Conservation (phyloP, 2,797 vertebrate genomes). For the Sebastes taczanowskii region DNA sequence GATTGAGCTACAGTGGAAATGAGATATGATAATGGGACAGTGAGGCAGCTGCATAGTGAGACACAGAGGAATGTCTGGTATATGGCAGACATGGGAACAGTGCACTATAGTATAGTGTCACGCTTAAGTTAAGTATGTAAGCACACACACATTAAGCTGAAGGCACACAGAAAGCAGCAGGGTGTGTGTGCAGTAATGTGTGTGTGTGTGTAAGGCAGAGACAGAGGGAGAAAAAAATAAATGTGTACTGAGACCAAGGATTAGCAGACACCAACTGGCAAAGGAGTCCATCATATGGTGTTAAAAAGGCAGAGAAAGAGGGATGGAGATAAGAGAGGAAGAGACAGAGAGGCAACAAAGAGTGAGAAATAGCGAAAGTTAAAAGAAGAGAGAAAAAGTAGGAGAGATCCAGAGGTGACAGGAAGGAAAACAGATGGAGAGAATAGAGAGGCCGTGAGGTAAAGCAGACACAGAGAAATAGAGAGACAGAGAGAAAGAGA, state of each 20-base stretch:
- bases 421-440: constrained; percentile 55
- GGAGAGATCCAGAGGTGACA: constrained; percentile 40
- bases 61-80: constrained; percentile 33
- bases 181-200: constrained; percentile 6
- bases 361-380: background rate
- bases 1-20: background rate
- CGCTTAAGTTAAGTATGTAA: constrained; percentile 31
- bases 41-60: background rate
- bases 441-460: constrained; percentile 32
- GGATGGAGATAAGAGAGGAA: background rate
- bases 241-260: constrained; percentile 23
- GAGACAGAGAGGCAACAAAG: background rate
- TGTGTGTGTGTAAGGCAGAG: constrained; percentile 13
- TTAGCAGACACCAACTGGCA: constrained; percentile 39
- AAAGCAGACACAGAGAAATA: constrained; percentile 34
- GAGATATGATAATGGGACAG: constrained; percentile 29
- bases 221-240: constrained; percentile 17
- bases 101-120: background rate
- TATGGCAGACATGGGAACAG: constrained; percentile 23
- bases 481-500: constrained; percentile 35
- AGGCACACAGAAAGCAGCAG: constrained; percentile 3
- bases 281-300: constrained; percentile 45
- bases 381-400: constrained; percentile 9
- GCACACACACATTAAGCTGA: constrained; percentile 2
- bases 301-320: constrained; percentile 16